Percentiles rank a stretch among this genome's conserved stretches.
Evolutionary conservation across 2,888 invertebrate species (phyloP).

Genomic region (Tupiocoris notatus): DNA sequence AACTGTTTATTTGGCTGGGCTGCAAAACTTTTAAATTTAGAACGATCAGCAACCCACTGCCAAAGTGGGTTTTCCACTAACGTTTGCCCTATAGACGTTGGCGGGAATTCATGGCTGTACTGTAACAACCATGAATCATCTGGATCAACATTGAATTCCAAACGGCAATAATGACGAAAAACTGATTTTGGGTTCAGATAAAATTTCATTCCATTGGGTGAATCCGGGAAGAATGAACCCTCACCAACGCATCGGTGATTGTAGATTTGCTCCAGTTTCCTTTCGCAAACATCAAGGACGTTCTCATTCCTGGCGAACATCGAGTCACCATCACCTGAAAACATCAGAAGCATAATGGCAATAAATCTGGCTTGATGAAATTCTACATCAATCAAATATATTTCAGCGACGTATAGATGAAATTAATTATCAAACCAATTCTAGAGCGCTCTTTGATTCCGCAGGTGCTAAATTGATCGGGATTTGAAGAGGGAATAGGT

Average conservation of each 20-base stretch:
- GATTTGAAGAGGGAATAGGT: no score
- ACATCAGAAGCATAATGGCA: not conserved
- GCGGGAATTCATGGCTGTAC: not conserved
- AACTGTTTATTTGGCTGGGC: not conserved
- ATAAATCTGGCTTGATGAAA: no score
- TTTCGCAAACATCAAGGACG: conserved; percentile 14
- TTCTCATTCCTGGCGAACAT: not conserved
- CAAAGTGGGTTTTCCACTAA: not conserved
- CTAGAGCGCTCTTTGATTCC: not conserved
- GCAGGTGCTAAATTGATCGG: not conserved
- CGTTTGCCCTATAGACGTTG: not conserved
- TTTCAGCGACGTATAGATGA: no score
- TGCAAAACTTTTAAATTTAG: not conserved
- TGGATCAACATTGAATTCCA: conserved; percentile 12
- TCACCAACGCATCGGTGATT: conserved; percentile 16
- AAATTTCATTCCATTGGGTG: not conserved
- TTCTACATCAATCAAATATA: no score
- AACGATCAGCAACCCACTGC: not conserved
- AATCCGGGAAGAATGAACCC: conserved; percentile 23
- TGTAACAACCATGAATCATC: conserved; percentile 1
- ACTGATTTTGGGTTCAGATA: not conserved
- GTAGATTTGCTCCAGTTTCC: conserved; percentile 32
- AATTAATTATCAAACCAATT: no score
- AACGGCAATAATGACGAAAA: not conserved
- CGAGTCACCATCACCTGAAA: no score